These are phyloP conservation scores for Theonella swinhoei DNA, from an alignment of 37 sponge, comb jelly and placozoan genomes.

Conservation along the genomic window DNA sequence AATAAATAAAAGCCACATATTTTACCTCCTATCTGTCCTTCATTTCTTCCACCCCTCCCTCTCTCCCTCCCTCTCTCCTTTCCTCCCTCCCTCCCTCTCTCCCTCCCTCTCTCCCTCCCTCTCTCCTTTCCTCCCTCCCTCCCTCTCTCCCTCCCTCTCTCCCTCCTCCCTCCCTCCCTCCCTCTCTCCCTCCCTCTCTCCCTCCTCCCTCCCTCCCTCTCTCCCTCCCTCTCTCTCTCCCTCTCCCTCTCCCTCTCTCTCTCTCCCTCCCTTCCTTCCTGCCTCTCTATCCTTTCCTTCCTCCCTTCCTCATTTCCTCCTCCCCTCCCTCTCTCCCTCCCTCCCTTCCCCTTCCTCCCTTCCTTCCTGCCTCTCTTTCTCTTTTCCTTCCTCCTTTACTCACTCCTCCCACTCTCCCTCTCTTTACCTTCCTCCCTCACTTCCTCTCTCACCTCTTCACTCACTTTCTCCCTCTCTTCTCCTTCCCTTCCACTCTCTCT, in stretches of 20 bases:
- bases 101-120: background rate
- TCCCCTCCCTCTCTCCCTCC: background rate
- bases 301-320: background rate
- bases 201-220: background rate
- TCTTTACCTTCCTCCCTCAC: background rate
- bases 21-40: no score
- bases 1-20: no score
- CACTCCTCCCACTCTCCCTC: no score
- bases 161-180: slow-evolving; percentile 3
- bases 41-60: background rate
- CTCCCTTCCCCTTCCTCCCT: no score
- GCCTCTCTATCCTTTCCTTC: background rate
- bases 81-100: background rate
- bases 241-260: background rate
- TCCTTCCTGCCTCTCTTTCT: no score
- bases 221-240: slow-evolving; percentile 4
- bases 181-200: slow-evolving; percentile 2
- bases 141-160: background rate
- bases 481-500: background rate
- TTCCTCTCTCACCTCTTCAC: no score
- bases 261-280: background rate
- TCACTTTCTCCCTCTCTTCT: background rate
- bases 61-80: background rate
- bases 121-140: background rate
- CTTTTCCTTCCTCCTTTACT: no score